phyloP scores from a whole-genome alignment of 2,113 vertebrate genomes.

The Oplegnathus fasciatus region DNA sequence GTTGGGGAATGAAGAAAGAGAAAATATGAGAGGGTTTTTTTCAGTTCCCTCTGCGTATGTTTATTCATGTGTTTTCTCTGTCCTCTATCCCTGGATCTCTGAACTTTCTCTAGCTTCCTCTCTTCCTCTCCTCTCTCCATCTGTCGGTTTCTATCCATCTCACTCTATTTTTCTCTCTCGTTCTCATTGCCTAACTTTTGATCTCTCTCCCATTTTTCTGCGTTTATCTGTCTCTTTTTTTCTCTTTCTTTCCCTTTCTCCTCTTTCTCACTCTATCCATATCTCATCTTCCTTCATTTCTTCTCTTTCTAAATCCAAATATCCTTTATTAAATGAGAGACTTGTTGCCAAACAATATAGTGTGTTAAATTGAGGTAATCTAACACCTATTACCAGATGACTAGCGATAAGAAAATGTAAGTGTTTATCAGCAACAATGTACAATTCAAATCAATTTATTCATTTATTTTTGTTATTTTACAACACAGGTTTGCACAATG shows the following conservation, averaged over 20 bases:
- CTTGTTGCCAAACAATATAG: background rate
- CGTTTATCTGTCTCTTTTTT: background rate
- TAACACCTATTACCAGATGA: background rate
- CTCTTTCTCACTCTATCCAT: background rate
- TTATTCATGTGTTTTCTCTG: constrained; percentile 11
- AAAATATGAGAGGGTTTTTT: constrained; percentile 25
- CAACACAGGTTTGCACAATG: too few species aligned
- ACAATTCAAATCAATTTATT: too few species aligned
- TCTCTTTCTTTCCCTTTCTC: too few species aligned
- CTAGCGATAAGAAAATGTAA: background rate
- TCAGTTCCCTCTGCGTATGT: constrained; percentile 4
- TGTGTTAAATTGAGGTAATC: background rate
- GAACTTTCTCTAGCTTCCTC: constrained; percentile 9
- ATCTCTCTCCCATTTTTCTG: background rate
- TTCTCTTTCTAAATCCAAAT: background rate
- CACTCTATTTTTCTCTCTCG: background rate
- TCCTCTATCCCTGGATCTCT: constrained; percentile 10
- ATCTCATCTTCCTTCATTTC: background rate
- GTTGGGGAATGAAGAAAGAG: constrained; percentile 34
- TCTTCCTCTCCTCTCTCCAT: constrained; percentile 6
- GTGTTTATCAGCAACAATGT: too few species aligned
- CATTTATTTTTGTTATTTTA: too few species aligned
- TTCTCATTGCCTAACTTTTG: background rate
- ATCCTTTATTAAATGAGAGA: background rate
- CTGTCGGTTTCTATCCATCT: background rate